Percentiles rank a stretch among this genome's conserved stretches.
phyloP scores from a whole-genome alignment of 2,797 vertebrate species.

The Orestias chungarensis region DNA sequence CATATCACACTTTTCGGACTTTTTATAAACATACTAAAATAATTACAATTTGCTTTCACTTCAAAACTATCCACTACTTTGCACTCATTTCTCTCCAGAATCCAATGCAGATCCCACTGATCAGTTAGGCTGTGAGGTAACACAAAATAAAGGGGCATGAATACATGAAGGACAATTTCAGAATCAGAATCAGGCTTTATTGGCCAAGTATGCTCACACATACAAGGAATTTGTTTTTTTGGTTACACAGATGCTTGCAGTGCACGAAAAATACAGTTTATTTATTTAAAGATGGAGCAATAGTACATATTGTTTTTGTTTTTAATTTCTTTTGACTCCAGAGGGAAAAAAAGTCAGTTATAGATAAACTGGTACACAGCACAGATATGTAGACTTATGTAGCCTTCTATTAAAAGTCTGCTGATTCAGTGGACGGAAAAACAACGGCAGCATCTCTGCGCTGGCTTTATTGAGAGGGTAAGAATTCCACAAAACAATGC shows the following conservation, averaged over 20 bases:
- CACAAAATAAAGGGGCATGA: not conserved
- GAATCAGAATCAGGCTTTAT: no score
- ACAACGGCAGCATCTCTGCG: slow-evolving; percentile 23
- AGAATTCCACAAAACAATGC: not conserved
- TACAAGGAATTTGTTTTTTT: no score
- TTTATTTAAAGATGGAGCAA: no score
- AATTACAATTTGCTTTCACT: no score
- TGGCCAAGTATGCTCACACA: no score
- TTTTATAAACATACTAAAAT: no score
- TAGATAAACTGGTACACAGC: not conserved
- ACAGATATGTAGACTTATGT: slow-evolving; percentile 11
- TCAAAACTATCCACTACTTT: not conserved
- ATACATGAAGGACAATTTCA: no score
- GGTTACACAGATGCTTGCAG: no score
- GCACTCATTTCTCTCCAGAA: no score
- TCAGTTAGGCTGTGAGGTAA: not conserved
- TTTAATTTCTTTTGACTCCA: slow-evolving; percentile 1
- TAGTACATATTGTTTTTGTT: not conserved
- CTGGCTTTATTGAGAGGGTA: slow-evolving; percentile 27
- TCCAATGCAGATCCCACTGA: not conserved
- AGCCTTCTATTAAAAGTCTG: slow-evolving; percentile 35
- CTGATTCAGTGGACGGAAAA: slow-evolving; percentile 28
- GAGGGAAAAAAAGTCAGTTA: slow-evolving; percentile 4
- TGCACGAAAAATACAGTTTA: no score
- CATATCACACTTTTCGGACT: not conserved